Conservation (phyloP, 1,140 invertebrate genomes). For the Dreissena rostriformis region DNA sequence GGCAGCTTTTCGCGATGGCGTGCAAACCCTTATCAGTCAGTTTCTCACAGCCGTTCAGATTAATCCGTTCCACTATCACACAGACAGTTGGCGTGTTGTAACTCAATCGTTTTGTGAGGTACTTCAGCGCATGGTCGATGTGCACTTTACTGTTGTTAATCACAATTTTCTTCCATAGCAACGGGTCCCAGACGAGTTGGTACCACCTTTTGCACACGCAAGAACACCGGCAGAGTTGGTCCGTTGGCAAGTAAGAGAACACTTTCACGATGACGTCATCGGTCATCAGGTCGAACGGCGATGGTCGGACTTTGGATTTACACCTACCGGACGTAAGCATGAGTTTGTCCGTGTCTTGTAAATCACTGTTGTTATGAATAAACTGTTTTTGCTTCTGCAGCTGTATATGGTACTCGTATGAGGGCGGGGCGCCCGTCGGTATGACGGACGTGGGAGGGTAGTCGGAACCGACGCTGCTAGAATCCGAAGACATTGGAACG, state of each 20-base stretch:
- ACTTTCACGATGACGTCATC: conserved; percentile 85
- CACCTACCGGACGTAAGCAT: conserved; percentile 56
- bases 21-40: conserved; percentile 89
- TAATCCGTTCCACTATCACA: conserved; percentile 85
- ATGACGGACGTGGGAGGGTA: conserved; percentile 44
- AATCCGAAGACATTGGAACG: conserved; percentile 31
- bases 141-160: conserved; percentile 86
- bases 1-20: conserved; percentile 87
- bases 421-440: conserved; percentile 24
- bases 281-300: conserved; percentile 79
- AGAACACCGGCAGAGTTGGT: conserved; percentile 89
- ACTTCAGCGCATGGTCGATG: conserved; percentile 87
- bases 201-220: conserved; percentile 91
- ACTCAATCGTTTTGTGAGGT: conserved; percentile 80
- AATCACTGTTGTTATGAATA: conserved; percentile 40
- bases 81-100: conserved; percentile 82
- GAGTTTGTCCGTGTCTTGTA: conserved; percentile 62
- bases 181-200: conserved; percentile 89
- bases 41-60: conserved; percentile 88
- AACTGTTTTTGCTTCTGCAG: conserved; percentile 42
- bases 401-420: conserved; percentile 56
- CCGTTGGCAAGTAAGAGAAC: conserved; percentile 89
- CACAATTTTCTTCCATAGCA: conserved; percentile 88
- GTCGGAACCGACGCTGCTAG: conserved; percentile 46
- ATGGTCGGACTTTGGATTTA: conserved; percentile 62